Base-by-base conservation (phyloP, 2,797 vertebrate genomes). In the Microctenopoma stevenorrisi region DNA sequence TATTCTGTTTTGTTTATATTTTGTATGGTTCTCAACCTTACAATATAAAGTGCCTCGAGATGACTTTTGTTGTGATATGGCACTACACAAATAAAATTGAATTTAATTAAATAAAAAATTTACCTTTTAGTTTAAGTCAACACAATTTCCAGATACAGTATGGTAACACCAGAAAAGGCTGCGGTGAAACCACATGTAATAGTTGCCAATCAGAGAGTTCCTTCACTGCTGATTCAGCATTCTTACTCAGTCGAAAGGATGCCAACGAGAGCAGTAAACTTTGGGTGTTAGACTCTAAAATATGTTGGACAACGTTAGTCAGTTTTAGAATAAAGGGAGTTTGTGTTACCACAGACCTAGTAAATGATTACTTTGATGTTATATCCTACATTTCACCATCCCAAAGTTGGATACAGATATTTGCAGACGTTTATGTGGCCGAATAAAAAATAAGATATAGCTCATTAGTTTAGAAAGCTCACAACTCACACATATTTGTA, bases 201-300 rank as follows among this genome's bases (percentile, higher is more conserved):
- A 59, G 5, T 43, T 47, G 35, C 8, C 37, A 44, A 35, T 42
- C 64, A 40, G 33, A 47, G 16, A 47, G 7, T 10, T 37, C 54
- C 4, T 49, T 56, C 11, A 7, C 33, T 16, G 67, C 50, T 49
- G 26, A 33, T 18, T 72, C 46, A 74, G 22, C n/a, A 10, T 4
- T 13, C 22, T 46, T 3, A 52, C 28, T 57, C 64, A 46, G 54
- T 7, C 9, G 2, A 57, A 14, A 0, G 7, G 28, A 49, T 40
- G 51, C 57, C 49, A 76, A 58, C 11, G 16, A 69, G 46, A 22
- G 11, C 7, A 60, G 33, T 61, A 56, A 70, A 1, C 46, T 15
- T 13, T 30, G 38, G 40, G 30, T 48, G 12, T 44, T 46, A 48
- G 57, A 35, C 15, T 43, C 12, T 12, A 9, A 56, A 26, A 68